These are phyloP conservation scores for Palythoa grandis DNA, from an alignment of 92 coral and sea anemone genomes.

Conservation along the genomic window DNA sequence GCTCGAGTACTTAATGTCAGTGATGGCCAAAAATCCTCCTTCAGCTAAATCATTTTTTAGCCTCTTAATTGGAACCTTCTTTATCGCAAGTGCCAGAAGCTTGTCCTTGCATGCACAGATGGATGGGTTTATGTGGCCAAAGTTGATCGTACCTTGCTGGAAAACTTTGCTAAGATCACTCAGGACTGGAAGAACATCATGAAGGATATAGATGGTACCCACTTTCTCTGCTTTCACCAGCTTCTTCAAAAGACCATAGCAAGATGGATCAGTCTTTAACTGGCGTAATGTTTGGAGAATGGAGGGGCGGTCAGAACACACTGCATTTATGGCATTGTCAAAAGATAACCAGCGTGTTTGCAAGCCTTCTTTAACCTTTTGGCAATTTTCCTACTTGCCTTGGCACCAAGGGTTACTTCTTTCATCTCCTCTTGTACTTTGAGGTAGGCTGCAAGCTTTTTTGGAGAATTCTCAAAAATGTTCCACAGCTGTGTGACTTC, in stretches of 20 bases:
- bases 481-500: conserved; percentile 17
- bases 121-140: background rate
- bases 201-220: too few species aligned
- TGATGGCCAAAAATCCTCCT: background rate
- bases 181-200: too few species aligned
- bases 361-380: background rate
- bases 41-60: conserved; percentile 19
- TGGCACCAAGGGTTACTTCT: background rate
- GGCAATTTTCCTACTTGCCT: background rate
- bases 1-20: conserved; percentile 44
- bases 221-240: conserved; percentile 31
- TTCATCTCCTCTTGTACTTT: background rate
- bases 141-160: too few species aligned
- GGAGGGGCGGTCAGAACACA: too few species aligned
- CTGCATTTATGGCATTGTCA: too few species aligned
- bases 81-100: background rate
- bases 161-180: too few species aligned
- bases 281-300: too few species aligned
- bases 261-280: too few species aligned
- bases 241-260: too few species aligned
- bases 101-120: background rate
- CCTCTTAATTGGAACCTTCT: conserved; percentile 29
- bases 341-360: background rate
- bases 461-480: conserved; percentile 6
- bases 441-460: background rate